Percentiles rank a stretch among this genome's conserved stretches.
phyloP scores from a whole-genome alignment of 35 echinoderm and acorn worm genomes.

The Apostichopus japonicus region DNA sequence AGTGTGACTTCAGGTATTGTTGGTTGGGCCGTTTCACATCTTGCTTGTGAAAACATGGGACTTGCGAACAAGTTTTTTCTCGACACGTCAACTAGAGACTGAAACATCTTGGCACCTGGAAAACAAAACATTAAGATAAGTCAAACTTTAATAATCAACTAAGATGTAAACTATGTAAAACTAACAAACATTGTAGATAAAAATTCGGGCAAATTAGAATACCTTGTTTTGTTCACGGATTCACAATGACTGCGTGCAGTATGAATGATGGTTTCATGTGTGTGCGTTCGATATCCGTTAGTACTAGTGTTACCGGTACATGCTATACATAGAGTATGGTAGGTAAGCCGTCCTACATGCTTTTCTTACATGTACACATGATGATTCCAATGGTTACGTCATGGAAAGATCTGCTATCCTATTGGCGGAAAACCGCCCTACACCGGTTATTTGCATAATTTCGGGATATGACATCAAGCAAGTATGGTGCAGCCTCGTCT shows the following conservation, averaged over 20 bases:
- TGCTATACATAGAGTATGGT: no score
- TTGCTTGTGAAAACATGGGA: slow-evolving; percentile 82
- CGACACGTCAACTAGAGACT: slow-evolving; percentile 74
- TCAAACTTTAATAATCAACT: background rate
- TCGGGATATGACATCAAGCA: slow-evolving; percentile 7
- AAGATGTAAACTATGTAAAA: background rate
- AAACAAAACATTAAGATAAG: background rate
- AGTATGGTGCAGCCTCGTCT: no score
- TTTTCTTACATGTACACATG: background rate
- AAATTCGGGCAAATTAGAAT: background rate
- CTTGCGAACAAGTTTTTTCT: slow-evolving; percentile 87
- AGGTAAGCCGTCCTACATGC: no score
- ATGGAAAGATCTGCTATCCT: background rate
- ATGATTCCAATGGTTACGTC: background rate
- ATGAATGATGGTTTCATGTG: background rate
- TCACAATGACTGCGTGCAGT: background rate
- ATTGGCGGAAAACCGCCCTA: background rate
- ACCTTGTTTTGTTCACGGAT: background rate
- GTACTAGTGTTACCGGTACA: no score
- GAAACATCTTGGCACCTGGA: slow-evolving; percentile 79
- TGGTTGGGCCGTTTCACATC: slow-evolving; percentile 51
- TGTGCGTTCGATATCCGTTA: background rate
- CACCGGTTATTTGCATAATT: slow-evolving; percentile 9
- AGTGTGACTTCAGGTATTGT: background rate
- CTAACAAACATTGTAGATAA: background rate